Evolutionary conservation across 2,113 vertebrate species (phyloP), one percentile per base, ranked within the genome.

Genomic region (Burhinus oedicnemus): DNA sequence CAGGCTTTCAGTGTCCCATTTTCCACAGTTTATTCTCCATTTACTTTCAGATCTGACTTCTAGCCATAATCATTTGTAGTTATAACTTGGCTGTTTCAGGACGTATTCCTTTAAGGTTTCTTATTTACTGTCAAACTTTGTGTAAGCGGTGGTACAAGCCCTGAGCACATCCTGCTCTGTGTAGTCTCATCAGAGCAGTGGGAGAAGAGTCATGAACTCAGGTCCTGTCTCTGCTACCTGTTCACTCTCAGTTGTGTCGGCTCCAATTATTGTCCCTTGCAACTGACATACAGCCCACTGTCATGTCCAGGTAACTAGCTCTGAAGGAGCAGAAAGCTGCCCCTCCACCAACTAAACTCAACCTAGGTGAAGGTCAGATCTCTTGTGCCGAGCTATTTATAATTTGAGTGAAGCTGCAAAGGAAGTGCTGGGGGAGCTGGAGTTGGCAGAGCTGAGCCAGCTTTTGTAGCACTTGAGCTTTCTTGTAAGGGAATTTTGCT

Each of bases 171-270:
- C 42, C 27, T 90, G 7, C 34, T 74, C 49, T 74, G 40, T 13
- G 1, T 5, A 34, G 2, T 74, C 68, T 49, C 40, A 21, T 69
- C 36, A 54, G 38, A 83, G 42, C 14, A 22, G 17, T 62, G 12
- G 61, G 34, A 64, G 58, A 47, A 86, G 34, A 66, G 45, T 30
- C 30, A 11, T 23, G 40, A 92, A 70, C 19, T 65, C 3, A 2
- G 12, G 49, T 89, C 51, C 55, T 45, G 45, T 51, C 55, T 40
- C 29, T 47, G 61, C 44, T 93, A 17, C 49, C 49, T 88, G 12
- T n/a, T 75, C 34, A 32, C 23, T 80, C 19, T 49, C 26, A 19
- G 27, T 27, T 42, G 22, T 0, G 0, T 69, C 1, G 0, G 7
- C 40, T 88, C 32, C 42, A 45, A 4, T 80, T 80, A 49, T 29